These are phyloP conservation scores for Leptinotarsa tumamoca DNA, from an alignment of 2,888 invertebrate genomes.

Conservation along the genomic window DNA sequence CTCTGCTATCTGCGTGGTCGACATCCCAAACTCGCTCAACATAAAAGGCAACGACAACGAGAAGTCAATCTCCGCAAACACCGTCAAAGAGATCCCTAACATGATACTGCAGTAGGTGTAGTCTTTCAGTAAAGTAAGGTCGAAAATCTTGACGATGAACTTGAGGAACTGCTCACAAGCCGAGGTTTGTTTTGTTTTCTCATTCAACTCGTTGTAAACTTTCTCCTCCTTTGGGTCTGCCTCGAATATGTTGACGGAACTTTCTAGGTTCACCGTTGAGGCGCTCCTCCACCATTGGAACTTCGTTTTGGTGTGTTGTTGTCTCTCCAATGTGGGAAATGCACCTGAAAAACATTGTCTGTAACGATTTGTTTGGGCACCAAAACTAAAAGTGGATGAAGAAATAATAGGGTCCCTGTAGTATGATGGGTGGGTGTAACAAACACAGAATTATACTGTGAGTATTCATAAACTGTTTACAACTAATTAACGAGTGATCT, in stretches of 20 bases:
- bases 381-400: too few relatives aligned
- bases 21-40: constrained; percentile 73
- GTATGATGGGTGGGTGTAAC: too few relatives aligned
- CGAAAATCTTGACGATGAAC: constrained; percentile 71
- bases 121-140: constrained; percentile 75
- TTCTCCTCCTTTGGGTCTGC: constrained; percentile 36
- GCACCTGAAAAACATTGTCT: constrained; percentile 13
- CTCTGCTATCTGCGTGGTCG: constrained; percentile 71
- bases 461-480: too few relatives aligned
- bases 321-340: constrained; percentile 9
- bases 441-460: too few relatives aligned
- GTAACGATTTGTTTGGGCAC: too few relatives aligned
- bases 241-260: constrained; percentile 73
- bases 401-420: too few relatives aligned
- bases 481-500: too few relatives aligned
- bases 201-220: constrained; percentile 43
- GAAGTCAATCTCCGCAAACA: constrained; percentile 79
- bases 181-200: constrained; percentile 36
- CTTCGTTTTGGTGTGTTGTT: constrained; percentile 39
- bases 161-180: constrained; percentile 48
- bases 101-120: constrained; percentile 77
- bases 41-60: constrained; percentile 76
- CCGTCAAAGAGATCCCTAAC: constrained; percentile 75
- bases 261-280: constrained; percentile 69
- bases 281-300: constrained; percentile 71